These are phyloP conservation scores for Vulpes ferrilata DNA, from an alignment of 2,113 vertebrate species.

Conservation along the genomic window DNA sequence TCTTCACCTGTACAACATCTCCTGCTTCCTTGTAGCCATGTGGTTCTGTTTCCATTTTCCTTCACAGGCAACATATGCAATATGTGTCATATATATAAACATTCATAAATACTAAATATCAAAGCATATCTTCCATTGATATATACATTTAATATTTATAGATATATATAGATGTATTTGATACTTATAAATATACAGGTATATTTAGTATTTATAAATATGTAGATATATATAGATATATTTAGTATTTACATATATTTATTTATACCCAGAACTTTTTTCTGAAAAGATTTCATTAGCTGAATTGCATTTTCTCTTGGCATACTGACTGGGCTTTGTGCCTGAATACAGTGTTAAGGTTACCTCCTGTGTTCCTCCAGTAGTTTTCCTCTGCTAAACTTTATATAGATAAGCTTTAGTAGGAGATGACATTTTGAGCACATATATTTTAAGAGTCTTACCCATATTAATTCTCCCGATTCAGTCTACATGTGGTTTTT, in stretches of 20 bases:
- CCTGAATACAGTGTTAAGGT: background rate
- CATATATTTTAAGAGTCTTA: background rate
- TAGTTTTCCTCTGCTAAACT: conserved; percentile 25
- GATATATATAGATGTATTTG: background rate
- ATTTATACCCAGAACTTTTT: background rate
- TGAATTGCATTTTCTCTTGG: background rate
- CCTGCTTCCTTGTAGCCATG: background rate
- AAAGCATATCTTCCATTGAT: no score
- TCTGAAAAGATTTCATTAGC: background rate
- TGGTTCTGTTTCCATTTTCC: conserved; percentile 26
- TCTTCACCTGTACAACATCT: background rate
- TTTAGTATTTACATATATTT: background rate
- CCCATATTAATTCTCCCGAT: conserved; percentile 23
- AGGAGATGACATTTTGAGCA: background rate
- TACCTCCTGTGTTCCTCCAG: background rate
- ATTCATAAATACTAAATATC: background rate
- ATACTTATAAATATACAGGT: background rate
- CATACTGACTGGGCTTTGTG: background rate
- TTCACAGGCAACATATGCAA: background rate
- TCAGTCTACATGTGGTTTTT: conserved; percentile 42
- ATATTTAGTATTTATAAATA: background rate
- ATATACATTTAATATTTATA: background rate
- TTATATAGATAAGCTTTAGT: conserved; percentile 14
- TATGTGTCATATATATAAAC: background rate
- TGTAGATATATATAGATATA: background rate